Conservation (phyloP, 2,888 invertebrate genomes). For the Orchesellides sinensis region DNA sequence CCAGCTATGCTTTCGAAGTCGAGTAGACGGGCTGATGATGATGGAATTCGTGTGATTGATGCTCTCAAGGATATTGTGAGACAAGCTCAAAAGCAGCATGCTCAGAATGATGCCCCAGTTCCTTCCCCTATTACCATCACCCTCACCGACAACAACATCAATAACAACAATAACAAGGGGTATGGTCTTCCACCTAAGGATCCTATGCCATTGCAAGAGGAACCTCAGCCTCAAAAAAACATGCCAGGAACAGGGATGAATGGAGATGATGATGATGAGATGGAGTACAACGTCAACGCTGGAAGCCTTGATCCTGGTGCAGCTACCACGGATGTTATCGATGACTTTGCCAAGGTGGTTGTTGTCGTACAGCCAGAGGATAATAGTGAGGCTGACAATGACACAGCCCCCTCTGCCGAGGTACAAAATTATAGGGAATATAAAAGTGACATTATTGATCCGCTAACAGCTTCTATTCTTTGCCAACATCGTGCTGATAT, state of each 20-base stretch:
- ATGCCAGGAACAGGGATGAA: slow-evolving; percentile 61
- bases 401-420: slow-evolving; percentile 73
- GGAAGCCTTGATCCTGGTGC: slow-evolving; percentile 53
- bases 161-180: slow-evolving; percentile 4
- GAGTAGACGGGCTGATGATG: slow-evolving; percentile 53
- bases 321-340: slow-evolving; percentile 62
- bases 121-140: slow-evolving; percentile 42
- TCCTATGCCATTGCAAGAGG: slow-evolving; percentile 41
- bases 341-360: slow-evolving; percentile 69
- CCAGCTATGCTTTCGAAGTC: slow-evolving; percentile 39
- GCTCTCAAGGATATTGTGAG: slow-evolving; percentile 73
- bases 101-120: slow-evolving; percentile 39
- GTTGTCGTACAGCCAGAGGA: slow-evolving; percentile 60
- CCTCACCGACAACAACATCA: slow-evolving; percentile 1
- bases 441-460: slow-evolving; percentile 63
- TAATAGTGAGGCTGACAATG: slow-evolving; percentile 65
- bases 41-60: slow-evolving; percentile 73
- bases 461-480: slow-evolving; percentile 60
- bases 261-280: slow-evolving; percentile 70
- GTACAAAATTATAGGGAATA: slow-evolving; percentile 63
- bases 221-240: slow-evolving; percentile 29
- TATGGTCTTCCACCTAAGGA: slow-evolving; percentile 28
- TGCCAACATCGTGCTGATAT: slow-evolving; percentile 64
- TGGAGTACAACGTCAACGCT: slow-evolving; percentile 55
- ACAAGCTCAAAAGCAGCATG: slow-evolving; percentile 72